A percentile compares a stretch with the other conserved stretches of the same genome.
These are phyloP conservation scores for Cyclophora punctaria DNA, from an alignment of 2,888 invertebrate species.

Conservation along the genomic window DNA sequence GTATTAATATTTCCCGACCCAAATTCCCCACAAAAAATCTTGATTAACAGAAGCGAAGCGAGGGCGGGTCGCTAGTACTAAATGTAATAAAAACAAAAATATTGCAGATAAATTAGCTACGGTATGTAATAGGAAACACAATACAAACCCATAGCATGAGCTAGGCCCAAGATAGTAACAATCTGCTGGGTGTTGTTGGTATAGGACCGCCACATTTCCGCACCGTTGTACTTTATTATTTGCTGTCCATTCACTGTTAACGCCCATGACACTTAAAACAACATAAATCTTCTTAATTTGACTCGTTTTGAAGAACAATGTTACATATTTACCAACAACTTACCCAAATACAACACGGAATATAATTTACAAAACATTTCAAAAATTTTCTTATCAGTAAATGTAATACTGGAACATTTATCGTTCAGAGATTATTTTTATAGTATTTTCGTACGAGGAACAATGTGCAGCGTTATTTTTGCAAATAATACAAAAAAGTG, in stretches of 20 bases:
- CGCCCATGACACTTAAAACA: neutral
- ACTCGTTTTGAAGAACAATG: too few relatives aligned
- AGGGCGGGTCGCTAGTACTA: too few relatives aligned
- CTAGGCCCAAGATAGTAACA: conserved; percentile 23
- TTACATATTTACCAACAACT: neutral
- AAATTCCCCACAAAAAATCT: too few relatives aligned
- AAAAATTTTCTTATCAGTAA: neutral
- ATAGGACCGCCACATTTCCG: conserved; percentile 33
- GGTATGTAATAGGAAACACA: too few relatives aligned
- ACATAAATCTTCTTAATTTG: neutral
- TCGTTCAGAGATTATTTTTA: conserved; percentile 9
- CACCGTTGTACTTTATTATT: conserved; percentile 22
- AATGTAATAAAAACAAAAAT: too few relatives aligned
- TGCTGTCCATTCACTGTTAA: conserved; percentile 3
- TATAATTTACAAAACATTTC: conserved; percentile 3
- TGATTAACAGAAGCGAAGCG: too few relatives aligned
- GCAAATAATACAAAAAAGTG: conserved; percentile 33
- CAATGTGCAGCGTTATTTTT: conserved; percentile 3
- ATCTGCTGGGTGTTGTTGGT: conserved; percentile 21
- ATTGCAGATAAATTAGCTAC: too few relatives aligned
- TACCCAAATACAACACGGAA: conserved; percentile 21
- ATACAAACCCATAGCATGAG: conserved; percentile 24
- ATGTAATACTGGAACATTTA: neutral
- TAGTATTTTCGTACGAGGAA: conserved; percentile 1
- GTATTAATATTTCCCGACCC: too few relatives aligned